Evolutionary conservation across 1,140 invertebrate species (phyloP), one percentile per base, ranked within the genome.

Genomic region (Diorhabda sublineata): DNA sequence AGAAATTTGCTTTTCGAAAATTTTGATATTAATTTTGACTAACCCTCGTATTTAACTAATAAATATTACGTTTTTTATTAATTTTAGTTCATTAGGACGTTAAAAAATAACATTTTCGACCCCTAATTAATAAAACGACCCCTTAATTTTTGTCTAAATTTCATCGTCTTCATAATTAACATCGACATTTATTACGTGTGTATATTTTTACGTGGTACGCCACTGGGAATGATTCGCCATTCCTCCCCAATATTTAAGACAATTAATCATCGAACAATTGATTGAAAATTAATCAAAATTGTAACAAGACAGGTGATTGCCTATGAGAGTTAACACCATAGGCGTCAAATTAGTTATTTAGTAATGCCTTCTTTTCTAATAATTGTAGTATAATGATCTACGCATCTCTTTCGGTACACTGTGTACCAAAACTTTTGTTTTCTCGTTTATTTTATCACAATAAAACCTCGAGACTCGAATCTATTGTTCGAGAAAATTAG

Each of bases 231-330:
- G 68, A 69, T 64, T 69, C 41, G 68, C 62, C 68, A 69, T 44
- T 69, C 64, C 43, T 68, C 42, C 42, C 42, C 61, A 26, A 69
- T 60, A 62, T n/a, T 42, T 26, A 26, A 63, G 52, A 74, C 73
- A 77, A 79, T 79, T 78, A 79, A 78, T 78, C 78, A 79, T 74
- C 70, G 58, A 66, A 68, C 78, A 81, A 81, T 80, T 78, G 79
- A 80, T 80, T 80, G 76, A 75, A 79, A 79, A 81, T 81, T 81
- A 81, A 81, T 81, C 80, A 81, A 78, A 80, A 77, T 75, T 78
- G 75, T 81, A 81, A 81, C 80, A 73, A 81, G 79, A 79, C 80
- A 81, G 80, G 78, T 80, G 79, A 81, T 77, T 80, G 79, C 74
- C 75, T 75, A 73, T 77, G 73, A 76, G 70, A 71, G 76, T 76